A percentile compares a stretch with the other conserved stretches of the same genome.
Evolutionary conservation across 2,797 vertebrate species (phyloP).

Genomic region (Nyctalus aviator): DNA sequence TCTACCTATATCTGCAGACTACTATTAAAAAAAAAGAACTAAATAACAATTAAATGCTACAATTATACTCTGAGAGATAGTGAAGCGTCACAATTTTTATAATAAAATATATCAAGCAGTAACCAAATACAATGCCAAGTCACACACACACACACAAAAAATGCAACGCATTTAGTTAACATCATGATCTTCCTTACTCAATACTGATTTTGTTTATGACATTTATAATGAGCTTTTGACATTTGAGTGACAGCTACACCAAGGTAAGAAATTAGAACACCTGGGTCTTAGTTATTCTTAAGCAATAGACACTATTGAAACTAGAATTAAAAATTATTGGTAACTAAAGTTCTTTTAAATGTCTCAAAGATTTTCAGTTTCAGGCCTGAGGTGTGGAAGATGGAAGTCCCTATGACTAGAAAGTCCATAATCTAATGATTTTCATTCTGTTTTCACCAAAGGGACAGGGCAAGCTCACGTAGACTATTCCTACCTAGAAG

Average conservation of each 20-base stretch:
- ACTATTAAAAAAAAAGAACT: constrained; percentile 55
- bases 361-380: constrained; percentile 33
- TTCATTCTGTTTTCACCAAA: constrained; percentile 24
- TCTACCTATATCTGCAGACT: constrained; percentile 40
- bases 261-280: constrained; percentile 84
- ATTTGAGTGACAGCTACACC: constrained; percentile 86
- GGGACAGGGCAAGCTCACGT: not conserved
- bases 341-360: constrained; percentile 77
- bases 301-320: constrained; percentile 67
- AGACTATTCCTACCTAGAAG: not conserved
- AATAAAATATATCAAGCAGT: constrained; percentile 79
- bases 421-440: not conserved
- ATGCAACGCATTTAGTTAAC: constrained; percentile 67
- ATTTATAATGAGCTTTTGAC: constrained; percentile 84
- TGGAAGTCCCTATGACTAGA: not conserved
- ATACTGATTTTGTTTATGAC: constrained; percentile 85
- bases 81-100: constrained; percentile 71
- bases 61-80: constrained; percentile 63
- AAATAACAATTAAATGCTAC: constrained; percentile 63
- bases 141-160: constrained; percentile 24
- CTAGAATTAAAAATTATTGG: constrained; percentile 77
- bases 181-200: constrained; percentile 77
- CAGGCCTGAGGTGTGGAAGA: not conserved
- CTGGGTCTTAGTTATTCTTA: constrained; percentile 82
- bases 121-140: constrained; percentile 78